Percentiles rank a stretch among this genome's conserved stretches.
Evolutionary conservation across 2,797 vertebrate species (phyloP).

Genomic region (Caiman crocodilus): DNA sequence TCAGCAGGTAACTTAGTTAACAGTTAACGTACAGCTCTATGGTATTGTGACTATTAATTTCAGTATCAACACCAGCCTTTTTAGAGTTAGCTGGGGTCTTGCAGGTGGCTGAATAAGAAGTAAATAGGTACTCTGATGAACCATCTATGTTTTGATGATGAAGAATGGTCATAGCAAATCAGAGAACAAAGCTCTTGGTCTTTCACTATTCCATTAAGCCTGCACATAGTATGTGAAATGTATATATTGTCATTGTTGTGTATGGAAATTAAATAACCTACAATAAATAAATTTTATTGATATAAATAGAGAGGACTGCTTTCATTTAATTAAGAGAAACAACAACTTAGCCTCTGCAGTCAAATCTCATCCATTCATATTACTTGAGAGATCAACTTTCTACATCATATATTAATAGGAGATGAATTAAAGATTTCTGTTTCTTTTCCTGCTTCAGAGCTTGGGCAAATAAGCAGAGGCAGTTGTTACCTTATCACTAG

Average conservation of each 20-base stretch:
- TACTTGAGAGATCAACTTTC: background rate
- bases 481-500: background rate
- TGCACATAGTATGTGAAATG: background rate
- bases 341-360: background rate
- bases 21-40: no score
- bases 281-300: background rate
- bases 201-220: background rate
- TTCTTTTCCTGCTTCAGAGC: background rate
- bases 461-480: background rate
- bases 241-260: background rate
- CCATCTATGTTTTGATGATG: background rate
- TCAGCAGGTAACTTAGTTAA: no score
- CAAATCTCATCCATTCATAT: background rate
- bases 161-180: background rate
- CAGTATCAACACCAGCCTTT: no score
- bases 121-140: background rate
- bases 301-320: background rate
- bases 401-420: background rate
- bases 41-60: no score
- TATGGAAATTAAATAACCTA: background rate
- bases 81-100: no score
- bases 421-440: background rate
- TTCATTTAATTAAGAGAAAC: background rate
- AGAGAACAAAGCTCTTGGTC: background rate
- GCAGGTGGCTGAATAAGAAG: background rate